phyloP scores from a whole-genome alignment of 2,797 vertebrate genomes.

The Eulemur albifrons region DNA sequence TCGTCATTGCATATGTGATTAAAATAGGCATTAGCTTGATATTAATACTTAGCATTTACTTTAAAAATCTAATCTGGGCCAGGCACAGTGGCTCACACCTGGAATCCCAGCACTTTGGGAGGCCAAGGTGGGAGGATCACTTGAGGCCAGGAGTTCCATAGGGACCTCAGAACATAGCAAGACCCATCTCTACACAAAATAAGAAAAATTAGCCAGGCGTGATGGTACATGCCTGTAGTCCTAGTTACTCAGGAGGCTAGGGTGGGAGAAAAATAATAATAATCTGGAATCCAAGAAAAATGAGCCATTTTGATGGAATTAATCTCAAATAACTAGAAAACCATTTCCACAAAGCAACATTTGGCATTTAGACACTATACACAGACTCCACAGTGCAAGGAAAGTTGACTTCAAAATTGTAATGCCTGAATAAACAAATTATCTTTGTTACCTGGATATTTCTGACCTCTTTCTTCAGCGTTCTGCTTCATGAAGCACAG shows the following conservation, averaged over 20 bases:
- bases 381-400: neutral
- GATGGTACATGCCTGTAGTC: neutral
- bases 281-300: neutral
- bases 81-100: neutral
- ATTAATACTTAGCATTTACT: neutral
- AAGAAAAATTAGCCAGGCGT: neutral
- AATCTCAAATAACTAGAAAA: neutral
- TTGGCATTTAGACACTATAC: neutral
- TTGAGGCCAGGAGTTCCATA: neutral
- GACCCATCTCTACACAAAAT: neutral
- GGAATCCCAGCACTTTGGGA: neutral
- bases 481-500: neutral
- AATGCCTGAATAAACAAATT: neutral
- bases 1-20: neutral
- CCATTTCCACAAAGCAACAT: neutral
- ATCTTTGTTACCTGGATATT: conserved; percentile 38
- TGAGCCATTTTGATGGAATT: neutral
- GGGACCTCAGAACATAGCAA: neutral
- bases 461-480: neutral
- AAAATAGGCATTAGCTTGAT: neutral
- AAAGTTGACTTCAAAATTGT: neutral
- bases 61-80: neutral
- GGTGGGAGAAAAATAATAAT: neutral
- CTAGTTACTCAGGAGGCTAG: neutral
- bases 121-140: neutral